These are phyloP conservation scores for Xanthorhoe spadicearia DNA, from an alignment of 2,888 invertebrate genomes.

Conservation along the genomic window DNA sequence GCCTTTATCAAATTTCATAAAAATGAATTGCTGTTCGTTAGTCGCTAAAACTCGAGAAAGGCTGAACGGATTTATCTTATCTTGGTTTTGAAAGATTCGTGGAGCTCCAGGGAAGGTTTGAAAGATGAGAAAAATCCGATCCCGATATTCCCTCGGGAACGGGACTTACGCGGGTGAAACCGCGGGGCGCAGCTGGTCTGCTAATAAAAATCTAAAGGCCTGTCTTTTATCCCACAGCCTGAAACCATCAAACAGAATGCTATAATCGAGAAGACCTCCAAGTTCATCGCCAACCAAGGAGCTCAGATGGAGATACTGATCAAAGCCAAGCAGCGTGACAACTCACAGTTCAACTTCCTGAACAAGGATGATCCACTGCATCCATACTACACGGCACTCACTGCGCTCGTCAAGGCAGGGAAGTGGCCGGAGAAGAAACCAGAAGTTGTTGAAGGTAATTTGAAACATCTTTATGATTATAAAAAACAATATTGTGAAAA, in stretches of 20 bases:
- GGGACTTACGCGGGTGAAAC: too few relatives aligned
- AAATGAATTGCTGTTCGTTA: too few relatives aligned
- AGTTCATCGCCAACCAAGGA: slow-evolving; percentile 95
- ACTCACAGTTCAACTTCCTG: slow-evolving; percentile 96
- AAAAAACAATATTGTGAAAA: too few relatives aligned
- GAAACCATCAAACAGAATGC: slow-evolving; percentile 94
- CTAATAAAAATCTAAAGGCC: too few relatives aligned
- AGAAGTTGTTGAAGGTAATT: slow-evolving; percentile 67
- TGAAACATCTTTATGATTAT: not conserved
- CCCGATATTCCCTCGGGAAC: too few relatives aligned
- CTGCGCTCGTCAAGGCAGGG: slow-evolving; percentile 65
- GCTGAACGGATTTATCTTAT: too few relatives aligned
- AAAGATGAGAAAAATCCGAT: too few relatives aligned
- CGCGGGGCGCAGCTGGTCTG: too few relatives aligned
- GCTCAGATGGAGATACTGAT: slow-evolving; percentile 99
- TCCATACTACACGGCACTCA: slow-evolving; percentile 94
- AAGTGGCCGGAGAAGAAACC: slow-evolving; percentile 73
- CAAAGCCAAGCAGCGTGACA: slow-evolving; percentile 97
- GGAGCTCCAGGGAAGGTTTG: too few relatives aligned
- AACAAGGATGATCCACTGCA: slow-evolving; percentile 93
- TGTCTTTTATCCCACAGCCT: slow-evolving; percentile 86
- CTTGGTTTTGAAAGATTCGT: too few relatives aligned
- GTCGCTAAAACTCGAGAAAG: too few relatives aligned
- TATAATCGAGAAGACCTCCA: slow-evolving; percentile 97
- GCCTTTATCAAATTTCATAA: too few relatives aligned